These are phyloP conservation scores for Pterostichus niger DNA, from an alignment of 2,888 invertebrate genomes.

Conservation along the genomic window DNA sequence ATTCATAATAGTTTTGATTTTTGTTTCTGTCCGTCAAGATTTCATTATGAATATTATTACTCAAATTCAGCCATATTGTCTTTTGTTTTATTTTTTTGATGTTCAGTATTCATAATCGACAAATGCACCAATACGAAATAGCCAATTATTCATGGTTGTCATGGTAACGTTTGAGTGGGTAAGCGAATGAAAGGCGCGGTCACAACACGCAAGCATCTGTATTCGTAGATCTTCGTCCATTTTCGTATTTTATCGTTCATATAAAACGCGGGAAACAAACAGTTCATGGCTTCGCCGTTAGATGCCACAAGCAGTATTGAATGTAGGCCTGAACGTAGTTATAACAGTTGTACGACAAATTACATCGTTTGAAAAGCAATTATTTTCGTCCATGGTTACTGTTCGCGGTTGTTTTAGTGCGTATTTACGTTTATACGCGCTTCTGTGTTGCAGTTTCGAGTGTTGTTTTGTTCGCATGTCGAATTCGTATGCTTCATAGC, in stretches of 20 bases:
- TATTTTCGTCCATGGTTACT: conserved; percentile 12
- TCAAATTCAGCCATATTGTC: conserved; percentile 62
- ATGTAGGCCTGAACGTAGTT: not conserved
- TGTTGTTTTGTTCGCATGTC: conserved; percentile 60
- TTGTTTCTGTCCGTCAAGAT: not conserved
- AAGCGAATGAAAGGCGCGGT: conserved; percentile 71
- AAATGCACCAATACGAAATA: conserved; percentile 73
- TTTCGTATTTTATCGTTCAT: conserved; percentile 41
- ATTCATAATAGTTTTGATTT: not conserved
- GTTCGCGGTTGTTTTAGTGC: conserved; percentile 17
- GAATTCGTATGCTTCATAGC: conserved; percentile 65
- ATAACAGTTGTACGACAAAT: conserved; percentile 21
- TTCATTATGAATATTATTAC: conserved; percentile 51
- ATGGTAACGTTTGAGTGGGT: conserved; percentile 74
- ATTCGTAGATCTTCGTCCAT: conserved; percentile 31
- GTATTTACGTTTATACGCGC: conserved; percentile 8
- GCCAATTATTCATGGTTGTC: conserved; percentile 74
- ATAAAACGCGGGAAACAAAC: not conserved
- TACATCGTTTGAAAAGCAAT: conserved; percentile 8
- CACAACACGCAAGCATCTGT: conserved; percentile 62
- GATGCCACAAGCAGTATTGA: conserved; percentile 54
- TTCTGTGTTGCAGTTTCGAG: conserved; percentile 30
- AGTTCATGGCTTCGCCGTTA: conserved; percentile 38
- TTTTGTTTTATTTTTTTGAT: conserved; percentile 53
- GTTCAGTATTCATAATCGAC: conserved; percentile 48